Evolutionary conservation across 2,888 invertebrate species (phyloP).

Genomic region (Hedya salicella): DNA sequence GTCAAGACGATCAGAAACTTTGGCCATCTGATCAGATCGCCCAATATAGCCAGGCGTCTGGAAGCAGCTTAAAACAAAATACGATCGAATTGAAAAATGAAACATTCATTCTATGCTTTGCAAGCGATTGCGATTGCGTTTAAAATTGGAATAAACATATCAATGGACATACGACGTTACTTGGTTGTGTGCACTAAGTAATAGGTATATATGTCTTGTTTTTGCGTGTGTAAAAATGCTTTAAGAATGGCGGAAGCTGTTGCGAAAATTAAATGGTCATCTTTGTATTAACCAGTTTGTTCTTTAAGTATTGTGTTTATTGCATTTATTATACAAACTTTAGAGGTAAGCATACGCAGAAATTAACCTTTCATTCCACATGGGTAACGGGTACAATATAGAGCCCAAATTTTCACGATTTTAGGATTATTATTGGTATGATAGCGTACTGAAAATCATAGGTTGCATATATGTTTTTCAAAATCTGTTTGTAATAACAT

Average conservation of each 20-base stretch:
- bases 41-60: too few species aligned
- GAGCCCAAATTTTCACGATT: too few species aligned
- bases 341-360: too few species aligned
- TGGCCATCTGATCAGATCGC: too few species aligned
- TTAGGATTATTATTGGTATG: too few species aligned
- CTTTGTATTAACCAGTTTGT: conserved; percentile 1
- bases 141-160: background rate
- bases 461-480: too few species aligned
- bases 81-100: background rate
- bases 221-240: conserved; percentile 21
- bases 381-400: too few species aligned
- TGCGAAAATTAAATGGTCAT: conserved; percentile 19
- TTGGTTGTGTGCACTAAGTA: conserved; percentile 33
- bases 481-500: too few species aligned
- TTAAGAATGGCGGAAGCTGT: conserved; percentile 23
- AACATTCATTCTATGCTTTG: background rate
- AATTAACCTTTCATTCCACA: too few species aligned
- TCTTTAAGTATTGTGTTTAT: background rate
- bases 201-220: conserved; percentile 38
- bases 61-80: conserved; percentile 30
- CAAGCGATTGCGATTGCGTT: background rate
- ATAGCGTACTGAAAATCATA: too few species aligned
- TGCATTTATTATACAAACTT: too few species aligned
- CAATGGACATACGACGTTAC: conserved; percentile 5
- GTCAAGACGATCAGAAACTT: too few species aligned